Evolutionary conservation across 2,113 vertebrate species (phyloP).

Genomic region (Chrysochloris asiatica): DNA sequence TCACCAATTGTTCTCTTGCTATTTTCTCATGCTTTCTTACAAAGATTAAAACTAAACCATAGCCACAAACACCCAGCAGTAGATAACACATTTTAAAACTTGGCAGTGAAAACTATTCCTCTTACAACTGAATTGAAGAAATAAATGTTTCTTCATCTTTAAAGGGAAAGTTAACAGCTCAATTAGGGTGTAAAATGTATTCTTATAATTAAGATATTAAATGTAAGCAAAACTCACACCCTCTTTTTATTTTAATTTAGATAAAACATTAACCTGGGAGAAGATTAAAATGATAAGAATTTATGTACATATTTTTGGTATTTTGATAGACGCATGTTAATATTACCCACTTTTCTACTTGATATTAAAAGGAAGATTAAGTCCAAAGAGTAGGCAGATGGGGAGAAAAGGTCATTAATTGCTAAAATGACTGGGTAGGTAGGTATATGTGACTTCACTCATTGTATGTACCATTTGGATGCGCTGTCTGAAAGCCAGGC

Average conservation of each 20-base stretch:
- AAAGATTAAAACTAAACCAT: conserved; percentile 24
- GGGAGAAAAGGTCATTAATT: not conserved
- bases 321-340: not conserved
- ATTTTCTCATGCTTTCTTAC: not conserved
- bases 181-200: not conserved
- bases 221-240: conserved; percentile 29
- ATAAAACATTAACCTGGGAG: conserved; percentile 24
- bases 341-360: not conserved
- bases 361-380: not conserved
- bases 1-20: not conserved
- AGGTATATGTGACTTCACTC: conserved; percentile 7
- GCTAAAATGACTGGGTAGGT: not conserved
- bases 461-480: not conserved
- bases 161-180: conserved; percentile 18
- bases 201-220: conserved; percentile 47
- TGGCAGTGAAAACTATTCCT: not conserved
- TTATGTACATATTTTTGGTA: not conserved
- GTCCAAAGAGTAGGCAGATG: not conserved
- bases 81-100: not conserved
- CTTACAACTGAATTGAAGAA: not conserved
- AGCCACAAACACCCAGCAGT: not conserved
- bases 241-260: not conserved
- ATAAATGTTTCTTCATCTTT: conserved; percentile 6
- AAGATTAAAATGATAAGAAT: conserved; percentile 27
- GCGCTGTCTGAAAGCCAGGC: not conserved